Conservation (phyloP, 2,797 vertebrate species). For the Rhabdophis nuchalis region DNA sequence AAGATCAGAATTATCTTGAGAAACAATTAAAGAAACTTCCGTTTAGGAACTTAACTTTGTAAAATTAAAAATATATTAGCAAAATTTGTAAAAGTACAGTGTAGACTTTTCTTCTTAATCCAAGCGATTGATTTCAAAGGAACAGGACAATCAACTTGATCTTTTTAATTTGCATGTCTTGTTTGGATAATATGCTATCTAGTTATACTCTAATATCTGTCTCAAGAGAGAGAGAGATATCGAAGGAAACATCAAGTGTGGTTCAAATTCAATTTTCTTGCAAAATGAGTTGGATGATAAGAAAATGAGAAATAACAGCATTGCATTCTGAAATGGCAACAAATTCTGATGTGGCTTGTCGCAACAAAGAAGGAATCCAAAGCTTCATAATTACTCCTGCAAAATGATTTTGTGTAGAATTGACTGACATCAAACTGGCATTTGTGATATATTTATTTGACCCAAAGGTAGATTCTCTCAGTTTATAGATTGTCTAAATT, state of each 20-base stretch:
- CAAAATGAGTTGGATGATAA: background rate
- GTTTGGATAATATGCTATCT: background rate
- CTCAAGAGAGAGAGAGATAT: background rate
- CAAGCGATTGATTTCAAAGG: background rate
- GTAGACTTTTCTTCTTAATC: background rate
- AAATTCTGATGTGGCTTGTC: slow-evolving; percentile 18
- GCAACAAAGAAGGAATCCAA: background rate
- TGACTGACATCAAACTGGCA: slow-evolving; percentile 15
- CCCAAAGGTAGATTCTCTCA: background rate
- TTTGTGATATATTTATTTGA: slow-evolving; percentile 16
- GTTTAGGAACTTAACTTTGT: background rate
- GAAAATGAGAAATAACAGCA: fast-evolving
- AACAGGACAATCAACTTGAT: background rate
- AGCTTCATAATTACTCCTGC: background rate
- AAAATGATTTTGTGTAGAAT: background rate
- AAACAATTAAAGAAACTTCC: background rate
- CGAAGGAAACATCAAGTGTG: background rate
- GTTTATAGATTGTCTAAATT: background rate
- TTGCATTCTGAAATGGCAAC: slow-evolving; percentile 21
- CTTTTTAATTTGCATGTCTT: background rate
- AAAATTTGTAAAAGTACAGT: background rate
- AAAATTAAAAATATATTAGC: background rate
- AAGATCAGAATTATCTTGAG: background rate
- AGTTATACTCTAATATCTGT: slow-evolving; percentile 6
- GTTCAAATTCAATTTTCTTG: background rate